Evolutionary conservation across 2,797 vertebrate species (phyloP), one percentile per base, ranked within the genome.

Genomic region (Oreochromis grahami): DNA sequence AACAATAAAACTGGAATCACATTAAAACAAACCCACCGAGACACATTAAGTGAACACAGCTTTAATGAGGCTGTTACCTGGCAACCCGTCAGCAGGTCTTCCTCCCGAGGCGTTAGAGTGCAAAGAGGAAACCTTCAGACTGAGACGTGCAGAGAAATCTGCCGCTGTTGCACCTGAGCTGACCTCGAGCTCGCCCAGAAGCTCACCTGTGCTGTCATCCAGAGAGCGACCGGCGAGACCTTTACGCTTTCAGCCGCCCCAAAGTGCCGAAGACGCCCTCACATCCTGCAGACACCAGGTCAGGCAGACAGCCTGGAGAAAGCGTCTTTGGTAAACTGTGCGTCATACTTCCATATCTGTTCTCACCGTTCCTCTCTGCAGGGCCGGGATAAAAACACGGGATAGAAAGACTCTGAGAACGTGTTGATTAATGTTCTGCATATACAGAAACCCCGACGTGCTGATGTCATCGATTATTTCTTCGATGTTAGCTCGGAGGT

Each of bases 31-130:
- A 87, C 32, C 78, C 68, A 29, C 76, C 41, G 68, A 85, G 65
- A 72, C 81, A 41, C 80, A 60, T 82, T 80, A 3, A 76, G 60
- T 11, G 17, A 50, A 86, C 65, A 13, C 24, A 72, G 34, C 80
- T 36, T 79, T 85, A 84, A 84, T 84, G 70, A 82, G 26, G 55
- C 32, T 10, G 76, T 83, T 79, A 78, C 88, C 81, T 48, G 45
- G 88, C 85, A 85, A 83, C 83, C 65, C 3, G 8, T 77, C 52
- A 55, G 32, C 60, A 77, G 80, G 80, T 41, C 63, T 56, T 80
- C 82, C 74, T 82, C 36, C 29, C 10, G 5, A 41, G 80, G 79
- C 38, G 15, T 80, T 79, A 58, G 45, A 58, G 78, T 76, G 53
- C 58, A 48, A 1, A 10, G 56, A 32, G 32, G 32, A 81, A 80